phyloP scores from a whole-genome alignment of 2,113 vertebrate genomes.

The Oenanthe melanoleuca region DNA sequence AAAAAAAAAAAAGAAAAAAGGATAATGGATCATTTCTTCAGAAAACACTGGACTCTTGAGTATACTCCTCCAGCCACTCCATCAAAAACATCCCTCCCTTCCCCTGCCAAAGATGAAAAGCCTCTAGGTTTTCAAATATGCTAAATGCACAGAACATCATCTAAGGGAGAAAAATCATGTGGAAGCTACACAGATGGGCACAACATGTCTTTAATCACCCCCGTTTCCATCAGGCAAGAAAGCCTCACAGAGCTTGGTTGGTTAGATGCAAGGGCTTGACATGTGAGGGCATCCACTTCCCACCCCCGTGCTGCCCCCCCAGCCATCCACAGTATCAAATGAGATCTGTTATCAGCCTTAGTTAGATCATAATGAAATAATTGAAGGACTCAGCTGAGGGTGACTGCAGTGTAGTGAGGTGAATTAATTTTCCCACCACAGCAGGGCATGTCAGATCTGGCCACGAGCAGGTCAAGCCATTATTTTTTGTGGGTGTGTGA shows the following conservation, averaged over 20 bases:
- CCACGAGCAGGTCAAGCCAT: slow-evolving; percentile 58
- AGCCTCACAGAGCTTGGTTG: not conserved
- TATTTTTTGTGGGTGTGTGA: slow-evolving; percentile 59
- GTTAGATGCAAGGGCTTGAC: slow-evolving; percentile 53
- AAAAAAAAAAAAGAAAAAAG: not conserved
- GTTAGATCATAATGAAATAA: slow-evolving; percentile 70
- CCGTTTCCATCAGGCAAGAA: slow-evolving; percentile 37
- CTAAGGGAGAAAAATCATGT: slow-evolving; percentile 39
- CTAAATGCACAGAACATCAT: slow-evolving; percentile 17
- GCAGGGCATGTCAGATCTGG: slow-evolving; percentile 60
- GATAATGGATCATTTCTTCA: slow-evolving; percentile 53
- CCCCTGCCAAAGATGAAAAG: not conserved
- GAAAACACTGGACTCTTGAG: slow-evolving; percentile 61
- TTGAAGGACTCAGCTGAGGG: slow-evolving; percentile 58
- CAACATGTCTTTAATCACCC: slow-evolving; percentile 68
- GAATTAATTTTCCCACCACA: slow-evolving; percentile 65
- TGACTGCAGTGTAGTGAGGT: slow-evolving; percentile 56
- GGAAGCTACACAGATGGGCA: slow-evolving; percentile 36
- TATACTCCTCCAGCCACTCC: slow-evolving; percentile 40
- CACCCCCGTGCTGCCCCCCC: slow-evolving; percentile 1
- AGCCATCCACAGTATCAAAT: slow-evolving; percentile 19
- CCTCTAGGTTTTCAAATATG: slow-evolving; percentile 61
- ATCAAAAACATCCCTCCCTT: slow-evolving; percentile 12
- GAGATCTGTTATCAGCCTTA: slow-evolving; percentile 62
- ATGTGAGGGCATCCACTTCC: slow-evolving; percentile 38